Evolutionary conservation across 2,888 invertebrate genomes (phyloP).

Genomic region (Coelopa pilipes): DNA sequence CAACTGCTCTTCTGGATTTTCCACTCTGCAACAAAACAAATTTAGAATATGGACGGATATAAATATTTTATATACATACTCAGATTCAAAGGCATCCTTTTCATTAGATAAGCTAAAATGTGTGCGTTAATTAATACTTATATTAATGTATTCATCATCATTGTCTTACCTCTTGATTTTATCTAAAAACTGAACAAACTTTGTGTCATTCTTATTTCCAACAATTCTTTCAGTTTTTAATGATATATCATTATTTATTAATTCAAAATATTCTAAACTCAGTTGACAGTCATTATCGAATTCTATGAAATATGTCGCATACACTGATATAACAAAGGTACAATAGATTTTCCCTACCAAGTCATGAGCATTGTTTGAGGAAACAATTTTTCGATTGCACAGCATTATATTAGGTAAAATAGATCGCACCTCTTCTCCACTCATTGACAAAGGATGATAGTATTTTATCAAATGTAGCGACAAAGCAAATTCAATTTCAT

Average conservation of each 20-base stretch:
- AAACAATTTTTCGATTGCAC: constrained; percentile 62
- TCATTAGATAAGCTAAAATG: constrained; percentile 56
- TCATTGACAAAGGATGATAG: constrained; percentile 64
- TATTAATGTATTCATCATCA: neutral
- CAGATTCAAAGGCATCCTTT: constrained; percentile 52
- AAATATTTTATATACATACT: constrained; percentile 51
- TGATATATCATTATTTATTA: constrained; percentile 61
- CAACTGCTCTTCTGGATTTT: constrained; percentile 51
- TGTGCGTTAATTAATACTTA: neutral
- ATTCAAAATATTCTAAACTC: constrained; percentile 57
- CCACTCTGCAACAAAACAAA: constrained; percentile 34
- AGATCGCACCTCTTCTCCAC: constrained; percentile 60
- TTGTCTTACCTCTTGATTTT: constrained; percentile 52
- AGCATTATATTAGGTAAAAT: constrained; percentile 63
- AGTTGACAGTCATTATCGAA: constrained; percentile 54
- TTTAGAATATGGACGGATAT: neutral
- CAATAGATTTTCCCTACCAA: constrained; percentile 65
- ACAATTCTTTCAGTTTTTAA: constrained; percentile 55
- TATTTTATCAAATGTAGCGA: constrained; percentile 62
- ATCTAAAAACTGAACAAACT: constrained; percentile 62
- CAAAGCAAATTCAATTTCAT: constrained; percentile 62
- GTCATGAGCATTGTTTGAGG: constrained; percentile 61
- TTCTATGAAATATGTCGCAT: constrained; percentile 63
- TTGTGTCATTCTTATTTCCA: constrained; percentile 61
- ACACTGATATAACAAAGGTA: constrained; percentile 64